phyloP scores from a whole-genome alignment of 2,113 vertebrate genomes.

The Herpailurus yagouaroundi region DNA sequence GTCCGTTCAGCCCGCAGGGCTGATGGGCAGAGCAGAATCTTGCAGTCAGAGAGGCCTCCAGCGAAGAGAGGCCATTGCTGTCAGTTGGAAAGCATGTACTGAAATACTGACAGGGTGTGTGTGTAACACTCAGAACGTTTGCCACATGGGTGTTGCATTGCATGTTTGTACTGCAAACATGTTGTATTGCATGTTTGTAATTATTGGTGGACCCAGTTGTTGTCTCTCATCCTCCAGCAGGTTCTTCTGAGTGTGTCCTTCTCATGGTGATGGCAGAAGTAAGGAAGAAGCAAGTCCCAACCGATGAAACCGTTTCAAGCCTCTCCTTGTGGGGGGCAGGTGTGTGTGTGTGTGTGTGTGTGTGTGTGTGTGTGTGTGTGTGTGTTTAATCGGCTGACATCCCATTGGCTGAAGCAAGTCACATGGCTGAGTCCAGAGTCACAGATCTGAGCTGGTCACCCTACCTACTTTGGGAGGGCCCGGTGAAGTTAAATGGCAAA shows the following conservation, averaged over 20 bases:
- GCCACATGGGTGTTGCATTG: neutral
- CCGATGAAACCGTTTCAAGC: neutral
- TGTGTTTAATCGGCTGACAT: neutral
- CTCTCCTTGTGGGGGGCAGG: neutral
- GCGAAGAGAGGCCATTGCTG: neutral
- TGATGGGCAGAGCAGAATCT: neutral
- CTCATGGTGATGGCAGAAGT: neutral
- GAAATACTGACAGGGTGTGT: neutral
- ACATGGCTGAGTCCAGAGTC: neutral
- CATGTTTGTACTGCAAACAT: neutral
- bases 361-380: no score
- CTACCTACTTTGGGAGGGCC: accelerated
- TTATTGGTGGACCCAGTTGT: neutral
- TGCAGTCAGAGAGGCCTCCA: neutral
- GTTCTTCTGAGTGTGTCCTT: neutral
- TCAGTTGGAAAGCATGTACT: neutral
- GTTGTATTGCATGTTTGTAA: neutral
- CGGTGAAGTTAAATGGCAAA: neutral
- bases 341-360: no score
- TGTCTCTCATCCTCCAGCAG: neutral
- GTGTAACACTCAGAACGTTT: neutral
- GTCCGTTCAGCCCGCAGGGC: neutral
- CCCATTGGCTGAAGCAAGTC: neutral
- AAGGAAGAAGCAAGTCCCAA: neutral
- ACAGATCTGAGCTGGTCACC: neutral